These are phyloP conservation scores for Tinea pellionella DNA, from an alignment of 2,888 invertebrate genomes.

Conservation along the genomic window DNA sequence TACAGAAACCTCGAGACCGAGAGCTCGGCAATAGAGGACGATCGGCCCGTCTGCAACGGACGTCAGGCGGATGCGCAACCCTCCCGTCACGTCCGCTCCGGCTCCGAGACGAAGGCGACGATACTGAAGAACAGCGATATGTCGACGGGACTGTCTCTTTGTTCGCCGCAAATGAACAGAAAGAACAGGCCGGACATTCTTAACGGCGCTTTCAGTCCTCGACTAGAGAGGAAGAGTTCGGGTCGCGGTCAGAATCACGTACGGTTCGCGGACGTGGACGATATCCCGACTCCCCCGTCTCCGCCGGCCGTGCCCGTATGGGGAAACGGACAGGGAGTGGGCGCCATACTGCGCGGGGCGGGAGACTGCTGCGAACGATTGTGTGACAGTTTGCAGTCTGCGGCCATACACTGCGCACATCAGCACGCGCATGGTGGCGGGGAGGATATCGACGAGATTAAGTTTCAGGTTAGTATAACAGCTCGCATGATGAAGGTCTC, in stretches of 20 bases:
- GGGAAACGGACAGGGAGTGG: constrained; percentile 71
- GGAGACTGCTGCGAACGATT: constrained; percentile 73
- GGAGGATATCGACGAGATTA: constrained; percentile 78
- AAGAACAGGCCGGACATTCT: constrained; percentile 54
- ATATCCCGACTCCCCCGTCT: constrained; percentile 58
- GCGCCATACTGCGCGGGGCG: constrained; percentile 74
- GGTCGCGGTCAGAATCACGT: constrained; percentile 52
- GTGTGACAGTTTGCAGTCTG: constrained; percentile 61
- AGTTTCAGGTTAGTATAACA: constrained; percentile 75
- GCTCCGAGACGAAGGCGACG: constrained; percentile 59
- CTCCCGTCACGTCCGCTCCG: constrained; percentile 56
- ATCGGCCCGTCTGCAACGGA: constrained; percentile 26
- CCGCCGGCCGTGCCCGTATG: constrained; percentile 53
- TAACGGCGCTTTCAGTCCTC: constrained; percentile 59
- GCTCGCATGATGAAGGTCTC: no score
- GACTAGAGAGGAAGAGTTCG: constrained; percentile 44
- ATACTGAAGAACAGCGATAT: constrained; percentile 59
- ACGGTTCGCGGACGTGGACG: constrained; percentile 55
- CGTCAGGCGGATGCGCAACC: no score
- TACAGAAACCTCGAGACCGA: constrained; percentile 70
- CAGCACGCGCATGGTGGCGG: constrained; percentile 83
- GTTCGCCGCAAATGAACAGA: constrained; percentile 68
- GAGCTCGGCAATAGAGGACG: constrained; percentile 45
- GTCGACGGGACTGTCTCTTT: constrained; percentile 53
- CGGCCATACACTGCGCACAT: constrained; percentile 75